Evolutionary conservation across 1,140 invertebrate genomes (phyloP).

Genomic region (Hestina assimilis): DNA sequence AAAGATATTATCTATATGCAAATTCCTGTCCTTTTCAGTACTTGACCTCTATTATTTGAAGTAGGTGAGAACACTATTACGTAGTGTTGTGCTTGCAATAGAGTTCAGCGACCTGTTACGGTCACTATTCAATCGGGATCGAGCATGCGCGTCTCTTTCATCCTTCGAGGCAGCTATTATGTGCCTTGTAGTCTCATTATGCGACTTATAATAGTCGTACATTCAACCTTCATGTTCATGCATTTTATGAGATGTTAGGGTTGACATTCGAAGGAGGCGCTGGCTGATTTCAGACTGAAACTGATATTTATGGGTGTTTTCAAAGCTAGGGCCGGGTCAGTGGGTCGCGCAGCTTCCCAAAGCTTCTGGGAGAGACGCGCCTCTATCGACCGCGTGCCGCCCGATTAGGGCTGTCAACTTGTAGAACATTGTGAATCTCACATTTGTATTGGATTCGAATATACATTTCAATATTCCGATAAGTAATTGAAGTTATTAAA

Average conservation of each 20-base stretch:
- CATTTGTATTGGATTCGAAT: too few species aligned
- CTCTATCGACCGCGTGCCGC: slow-evolving; percentile 71
- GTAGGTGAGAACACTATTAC: slow-evolving; percentile 19
- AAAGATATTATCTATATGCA: not conserved
- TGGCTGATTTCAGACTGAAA: slow-evolving; percentile 38
- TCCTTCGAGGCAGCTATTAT: slow-evolving; percentile 37
- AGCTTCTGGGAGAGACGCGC: slow-evolving; percentile 65
- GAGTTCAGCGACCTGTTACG: slow-evolving; percentile 37
- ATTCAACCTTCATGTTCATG: slow-evolving; percentile 14
- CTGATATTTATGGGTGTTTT: slow-evolving; percentile 50
- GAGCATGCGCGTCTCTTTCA: slow-evolving; percentile 43
- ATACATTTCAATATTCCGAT: too few species aligned
- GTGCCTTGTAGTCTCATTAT: slow-evolving; percentile 16
- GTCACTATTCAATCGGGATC: slow-evolving; percentile 37
- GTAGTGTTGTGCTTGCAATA: slow-evolving; percentile 34
- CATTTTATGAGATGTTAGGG: slow-evolving; percentile 18
- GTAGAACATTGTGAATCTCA: not conserved
- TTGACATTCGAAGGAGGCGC: slow-evolving; percentile 29
- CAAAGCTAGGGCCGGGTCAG: slow-evolving; percentile 62
- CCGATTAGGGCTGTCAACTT: slow-evolving; percentile 56
- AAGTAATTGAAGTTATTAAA: too few species aligned
- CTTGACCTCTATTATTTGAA: slow-evolving; percentile 22
- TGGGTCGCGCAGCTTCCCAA: slow-evolving; percentile 63
- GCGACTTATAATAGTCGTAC: slow-evolving; percentile 21
- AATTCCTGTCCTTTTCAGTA: slow-evolving; percentile 7